phyloP scores from a whole-genome alignment of 2,888 invertebrate genomes.

The Drosophila longiperda region DNA sequence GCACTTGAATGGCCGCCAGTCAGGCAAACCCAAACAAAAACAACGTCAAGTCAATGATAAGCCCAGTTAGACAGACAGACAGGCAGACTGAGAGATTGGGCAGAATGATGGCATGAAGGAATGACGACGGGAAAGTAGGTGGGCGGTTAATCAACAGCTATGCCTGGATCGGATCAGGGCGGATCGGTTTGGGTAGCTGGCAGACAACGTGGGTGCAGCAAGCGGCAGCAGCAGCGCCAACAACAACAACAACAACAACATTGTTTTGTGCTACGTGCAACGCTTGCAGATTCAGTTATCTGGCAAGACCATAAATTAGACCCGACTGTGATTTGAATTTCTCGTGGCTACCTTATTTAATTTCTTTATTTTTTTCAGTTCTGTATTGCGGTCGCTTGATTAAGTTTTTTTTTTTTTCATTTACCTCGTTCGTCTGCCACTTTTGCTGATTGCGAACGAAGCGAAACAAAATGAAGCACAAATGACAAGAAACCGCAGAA shows the following conservation, averaged over 20 bases:
- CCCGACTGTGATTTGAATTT: constrained; percentile 59
- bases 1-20: constrained; percentile 60
- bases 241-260: not conserved
- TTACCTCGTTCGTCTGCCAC: constrained; percentile 24
- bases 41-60: constrained; percentile 51
- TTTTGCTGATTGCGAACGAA: constrained; percentile 37
- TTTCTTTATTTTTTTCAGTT: constrained; percentile 38
- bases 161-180: constrained; percentile 8
- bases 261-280: constrained; percentile 45
- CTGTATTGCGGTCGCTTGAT: constrained; percentile 56
- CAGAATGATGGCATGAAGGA: constrained; percentile 11
- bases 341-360: constrained; percentile 49
- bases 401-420: constrained; percentile 45
- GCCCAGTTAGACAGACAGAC: constrained; percentile 49
- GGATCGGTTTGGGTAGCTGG: constrained; percentile 16
- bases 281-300: constrained; percentile 53
- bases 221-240: not conserved
- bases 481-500: constrained; percentile 39
- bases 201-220: constrained; percentile 58
- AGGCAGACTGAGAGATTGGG: constrained; percentile 25
- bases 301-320: constrained; percentile 52
- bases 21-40: constrained; percentile 43
- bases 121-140: constrained; percentile 60
- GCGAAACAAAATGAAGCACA: constrained; percentile 31
- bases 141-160: constrained; percentile 64